Evolutionary conservation across 1,140 invertebrate species (phyloP).

Genomic region (Dreissena rostriformis): DNA sequence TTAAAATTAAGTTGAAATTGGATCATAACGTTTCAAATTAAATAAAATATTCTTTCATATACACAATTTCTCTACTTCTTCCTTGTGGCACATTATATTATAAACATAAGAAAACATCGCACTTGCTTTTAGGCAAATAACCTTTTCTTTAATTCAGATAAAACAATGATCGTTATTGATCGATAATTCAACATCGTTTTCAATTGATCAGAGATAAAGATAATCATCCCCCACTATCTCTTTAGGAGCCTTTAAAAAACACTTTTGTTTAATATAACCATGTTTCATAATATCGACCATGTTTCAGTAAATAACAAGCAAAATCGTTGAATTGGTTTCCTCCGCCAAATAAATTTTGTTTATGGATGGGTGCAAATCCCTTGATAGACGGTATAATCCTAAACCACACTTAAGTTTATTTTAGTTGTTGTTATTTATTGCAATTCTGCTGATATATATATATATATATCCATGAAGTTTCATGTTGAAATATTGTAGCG

Average conservation of each 20-base stretch:
- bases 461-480: no score
- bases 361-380: no score
- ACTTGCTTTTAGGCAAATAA: neutral
- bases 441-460: no score
- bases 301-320: slow-evolving; percentile 16
- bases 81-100: slow-evolving; percentile 15
- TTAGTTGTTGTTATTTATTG: no score
- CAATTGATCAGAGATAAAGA: no score
- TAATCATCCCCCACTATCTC: slow-evolving; percentile 27
- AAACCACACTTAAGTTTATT: no score
- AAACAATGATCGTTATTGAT: neutral
- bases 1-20: neutral
- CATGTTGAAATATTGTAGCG: no score
- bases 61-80: slow-evolving; percentile 20
- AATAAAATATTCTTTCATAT: slow-evolving; percentile 8
- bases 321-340: no score
- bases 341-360: no score
- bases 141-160: slow-evolving; percentile 12
- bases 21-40: neutral
- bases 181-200: slow-evolving; percentile 2
- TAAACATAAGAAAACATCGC: slow-evolving; percentile 17
- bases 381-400: no score
- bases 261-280: slow-evolving; percentile 8
- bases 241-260: neutral
- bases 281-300: no score